These are phyloP conservation scores for Arrhamphus sclerolepis DNA, from an alignment of 2,797 vertebrate genomes.

Conservation along the genomic window DNA sequence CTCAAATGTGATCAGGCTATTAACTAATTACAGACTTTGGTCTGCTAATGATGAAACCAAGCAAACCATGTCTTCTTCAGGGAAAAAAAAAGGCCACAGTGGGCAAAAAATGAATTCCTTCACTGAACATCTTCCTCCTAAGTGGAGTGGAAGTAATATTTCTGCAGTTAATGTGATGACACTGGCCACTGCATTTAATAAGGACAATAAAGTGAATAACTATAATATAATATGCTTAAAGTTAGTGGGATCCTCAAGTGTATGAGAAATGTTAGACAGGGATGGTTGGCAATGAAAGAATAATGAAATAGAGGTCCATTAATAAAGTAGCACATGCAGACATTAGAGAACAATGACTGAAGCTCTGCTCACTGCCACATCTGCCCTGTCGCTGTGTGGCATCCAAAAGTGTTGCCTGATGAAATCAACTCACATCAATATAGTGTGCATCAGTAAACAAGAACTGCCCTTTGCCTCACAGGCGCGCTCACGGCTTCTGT, in stretches of 20 bases:
- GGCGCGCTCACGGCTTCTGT: constrained; percentile 51
- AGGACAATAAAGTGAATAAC: constrained; percentile 2
- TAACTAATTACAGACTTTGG: constrained; percentile 54
- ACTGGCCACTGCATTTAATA: constrained; percentile 26
- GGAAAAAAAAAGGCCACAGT: constrained; percentile 31
- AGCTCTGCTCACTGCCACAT: constrained; percentile 35
- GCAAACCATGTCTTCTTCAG: constrained; percentile 32
- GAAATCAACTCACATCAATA: constrained; percentile 79
- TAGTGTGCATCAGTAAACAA: constrained; percentile 73
- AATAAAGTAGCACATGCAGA: constrained; percentile 9
- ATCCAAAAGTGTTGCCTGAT: constrained; percentile 77
- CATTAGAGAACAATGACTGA: constrained; percentile 27
- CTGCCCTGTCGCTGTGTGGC: constrained; percentile 40
- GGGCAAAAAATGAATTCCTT: constrained; percentile 33
- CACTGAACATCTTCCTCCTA: constrained; percentile 37
- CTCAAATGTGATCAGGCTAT: constrained; percentile 43
- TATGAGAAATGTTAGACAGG: neutral
- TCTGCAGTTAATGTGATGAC: constrained; percentile 48
- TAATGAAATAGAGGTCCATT: constrained; percentile 4
- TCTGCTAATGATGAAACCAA: constrained; percentile 42
- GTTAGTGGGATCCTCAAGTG: neutral
- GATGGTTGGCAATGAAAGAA: neutral
- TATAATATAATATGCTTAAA: constrained; percentile 20
- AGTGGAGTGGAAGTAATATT: constrained; percentile 51
- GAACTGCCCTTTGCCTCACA: constrained; percentile 56